Evolutionary conservation across 2,113 vertebrate genomes (phyloP), one percentile per base, ranked within the genome.

Genomic region (Rhodinocichla rosea): DNA sequence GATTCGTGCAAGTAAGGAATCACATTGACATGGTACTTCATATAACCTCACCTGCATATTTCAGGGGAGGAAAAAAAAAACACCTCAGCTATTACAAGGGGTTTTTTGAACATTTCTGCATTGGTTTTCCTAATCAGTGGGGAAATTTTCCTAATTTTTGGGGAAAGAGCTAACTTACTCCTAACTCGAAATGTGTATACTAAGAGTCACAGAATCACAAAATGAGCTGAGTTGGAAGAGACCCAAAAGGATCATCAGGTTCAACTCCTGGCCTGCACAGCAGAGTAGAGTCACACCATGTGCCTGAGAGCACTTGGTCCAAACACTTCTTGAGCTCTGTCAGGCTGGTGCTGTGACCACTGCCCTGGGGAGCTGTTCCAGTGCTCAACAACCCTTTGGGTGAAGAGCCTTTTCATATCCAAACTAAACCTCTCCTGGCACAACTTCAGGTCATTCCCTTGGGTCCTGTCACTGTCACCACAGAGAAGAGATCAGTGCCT

Each of bases 261-360:
- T 20, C 15, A 20, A 0, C 10, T 65, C 24, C 42, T 49, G 7
- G 10, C 24, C 52, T 50, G 42, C 52, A 30, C 7, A 26, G 23
- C 0, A 47, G 23, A 37, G 5, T 5, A 6, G 15, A 57, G 2
- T 40, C 50, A n/a, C 20, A 13, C 3, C 3, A 1, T 4, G 8
- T 40, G 50, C 1, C 30, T 1, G 2, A 49, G 28, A 35, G 15
- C 20, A 16, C 8, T 30, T 49, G 47, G 3, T 24, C 30, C 60
- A 75, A 35, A 40, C 10, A 3, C 12, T 13, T 24, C 30, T 16
- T 24, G 15, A 75, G 2, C 15, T 56, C 30, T 74, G 23, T 65
- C 50, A 64, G 15, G 30, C 10, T 55, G 40, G 15, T 39, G 23
- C 28, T 75, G 42, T 49, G 42, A 13, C 24, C 30, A 56, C 23